Conservation (phyloP, 1,140 invertebrate genomes). For the Zaprionus ornatus region DNA sequence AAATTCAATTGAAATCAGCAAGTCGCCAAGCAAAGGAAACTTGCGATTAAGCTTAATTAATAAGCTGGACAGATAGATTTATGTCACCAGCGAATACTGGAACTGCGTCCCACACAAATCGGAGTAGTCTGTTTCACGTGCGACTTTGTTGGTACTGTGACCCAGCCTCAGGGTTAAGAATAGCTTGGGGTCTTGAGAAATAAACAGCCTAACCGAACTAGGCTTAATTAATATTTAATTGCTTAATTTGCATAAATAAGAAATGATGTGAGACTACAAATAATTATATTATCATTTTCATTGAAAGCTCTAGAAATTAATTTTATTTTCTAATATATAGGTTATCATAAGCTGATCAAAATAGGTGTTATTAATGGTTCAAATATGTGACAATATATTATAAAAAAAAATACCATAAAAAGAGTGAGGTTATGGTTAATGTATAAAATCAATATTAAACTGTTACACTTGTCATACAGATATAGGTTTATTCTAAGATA, state of each 20-base stretch:
- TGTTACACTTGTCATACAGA: too few relatives aligned
- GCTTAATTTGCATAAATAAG: constrained; percentile 23
- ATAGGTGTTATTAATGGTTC: neutral
- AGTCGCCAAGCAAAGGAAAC: constrained; percentile 61
- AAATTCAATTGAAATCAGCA: constrained; percentile 61
- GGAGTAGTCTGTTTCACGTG: constrained; percentile 42
- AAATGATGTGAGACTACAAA: neutral
- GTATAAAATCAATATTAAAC: too few relatives aligned
- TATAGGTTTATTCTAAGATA: too few relatives aligned
- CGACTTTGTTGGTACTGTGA: constrained; percentile 37
- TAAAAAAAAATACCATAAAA: neutral
- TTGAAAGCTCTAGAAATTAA: neutral
- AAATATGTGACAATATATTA: too few relatives aligned
- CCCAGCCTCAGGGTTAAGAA: constrained; percentile 55
- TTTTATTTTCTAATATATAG: neutral
- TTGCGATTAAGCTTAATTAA: constrained; percentile 80
- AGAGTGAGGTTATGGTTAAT: too few relatives aligned
- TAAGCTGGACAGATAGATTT: constrained; percentile 58
- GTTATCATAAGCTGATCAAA: neutral
- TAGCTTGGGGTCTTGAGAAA: neutral
- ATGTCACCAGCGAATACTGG: constrained; percentile 28
- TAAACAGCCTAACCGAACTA: neutral
- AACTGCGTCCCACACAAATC: constrained; percentile 9
- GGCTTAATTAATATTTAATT: constrained; percentile 28
- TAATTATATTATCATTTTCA: neutral